Evolutionary conservation across 2,797 vertebrate species (phyloP).

Genomic region (Myotis findleyi): DNA sequence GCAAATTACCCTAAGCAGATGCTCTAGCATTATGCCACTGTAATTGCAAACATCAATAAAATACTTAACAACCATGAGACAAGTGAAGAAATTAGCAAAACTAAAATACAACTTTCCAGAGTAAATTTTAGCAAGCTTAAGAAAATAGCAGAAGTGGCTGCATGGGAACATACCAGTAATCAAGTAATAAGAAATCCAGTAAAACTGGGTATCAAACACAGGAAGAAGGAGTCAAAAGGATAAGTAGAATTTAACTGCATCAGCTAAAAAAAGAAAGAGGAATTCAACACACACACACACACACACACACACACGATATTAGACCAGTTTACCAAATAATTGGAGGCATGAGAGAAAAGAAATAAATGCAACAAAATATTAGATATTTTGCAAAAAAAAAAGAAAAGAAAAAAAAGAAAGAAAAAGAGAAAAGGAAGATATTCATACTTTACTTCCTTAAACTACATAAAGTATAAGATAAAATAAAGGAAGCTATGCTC

Average conservation of each 20-base stretch:
- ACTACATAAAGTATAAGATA: slow-evolving; percentile 9
- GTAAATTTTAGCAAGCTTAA: slow-evolving; percentile 64
- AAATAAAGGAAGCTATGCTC: neutral
- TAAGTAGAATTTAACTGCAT: slow-evolving; percentile 26
- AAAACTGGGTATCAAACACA: neutral
- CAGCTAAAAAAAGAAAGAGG: neutral
- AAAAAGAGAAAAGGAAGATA: neutral
- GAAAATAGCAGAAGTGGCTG: neutral
- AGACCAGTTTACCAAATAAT: neutral
- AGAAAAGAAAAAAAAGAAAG: neutral
- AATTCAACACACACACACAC: neutral
- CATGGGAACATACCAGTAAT: neutral
- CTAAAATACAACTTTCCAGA: slow-evolving; percentile 7
- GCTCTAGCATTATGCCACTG: neutral
- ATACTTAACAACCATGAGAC: slow-evolving; percentile 40
- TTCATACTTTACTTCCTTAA: neutral
- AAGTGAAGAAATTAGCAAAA: slow-evolving; percentile 58
- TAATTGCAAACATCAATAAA: slow-evolving; percentile 53
- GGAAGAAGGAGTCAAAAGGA: slow-evolving; percentile 27
- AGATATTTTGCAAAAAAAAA: neutral
- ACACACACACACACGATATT: neutral
- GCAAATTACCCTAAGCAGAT: neutral
- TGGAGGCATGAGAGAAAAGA: neutral
- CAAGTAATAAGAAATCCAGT: slow-evolving; percentile 29
- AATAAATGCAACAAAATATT: neutral